Conservation (phyloP, 2,797 vertebrate genomes). For the Argya squamiceps region DNA sequence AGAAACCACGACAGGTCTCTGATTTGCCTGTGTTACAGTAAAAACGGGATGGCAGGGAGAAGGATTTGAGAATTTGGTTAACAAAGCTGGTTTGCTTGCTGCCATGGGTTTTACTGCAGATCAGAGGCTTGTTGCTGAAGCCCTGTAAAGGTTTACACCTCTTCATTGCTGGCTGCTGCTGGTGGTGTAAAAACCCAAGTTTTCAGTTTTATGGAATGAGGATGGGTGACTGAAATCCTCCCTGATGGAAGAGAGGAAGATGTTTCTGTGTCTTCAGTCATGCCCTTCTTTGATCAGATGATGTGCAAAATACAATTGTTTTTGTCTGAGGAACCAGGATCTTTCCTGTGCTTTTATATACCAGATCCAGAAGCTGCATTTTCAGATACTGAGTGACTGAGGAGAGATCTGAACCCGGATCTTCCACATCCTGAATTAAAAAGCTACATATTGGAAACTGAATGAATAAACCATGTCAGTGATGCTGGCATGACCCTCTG, state of each 20-base stretch:
- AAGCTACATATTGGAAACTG: neutral
- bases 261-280: neutral
- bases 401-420: neutral
- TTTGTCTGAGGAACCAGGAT: neutral
- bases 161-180: neutral
- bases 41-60: neutral
- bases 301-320: neutral
- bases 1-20: slow-evolving; percentile 90
- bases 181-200: neutral
- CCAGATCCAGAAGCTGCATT: neutral
- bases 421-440: neutral
- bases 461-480: neutral
- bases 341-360: neutral
- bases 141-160: neutral
- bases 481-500: neutral
- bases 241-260: neutral
- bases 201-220: neutral
- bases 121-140: neutral
- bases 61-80: neutral
- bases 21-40: neutral
- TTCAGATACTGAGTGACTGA: neutral
- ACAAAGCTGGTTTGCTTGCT: neutral
- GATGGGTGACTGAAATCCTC: neutral
- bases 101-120: neutral
- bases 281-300: neutral